These are phyloP conservation scores for Chymomyza costata DNA, from an alignment of 1,140 invertebrate genomes.

Conservation along the genomic window DNA sequence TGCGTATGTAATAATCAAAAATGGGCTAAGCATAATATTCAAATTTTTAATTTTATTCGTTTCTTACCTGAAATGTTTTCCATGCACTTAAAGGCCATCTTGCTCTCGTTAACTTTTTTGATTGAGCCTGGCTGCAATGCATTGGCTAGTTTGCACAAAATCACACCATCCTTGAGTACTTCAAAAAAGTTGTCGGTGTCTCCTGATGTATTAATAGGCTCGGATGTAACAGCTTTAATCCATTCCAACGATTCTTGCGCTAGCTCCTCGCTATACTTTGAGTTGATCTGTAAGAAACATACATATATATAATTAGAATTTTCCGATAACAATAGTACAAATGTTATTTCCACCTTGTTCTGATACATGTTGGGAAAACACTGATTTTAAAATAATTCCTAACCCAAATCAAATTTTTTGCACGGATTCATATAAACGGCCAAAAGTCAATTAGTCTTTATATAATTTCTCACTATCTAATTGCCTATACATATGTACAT, in stretches of 20 bases:
- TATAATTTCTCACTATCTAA: no score
- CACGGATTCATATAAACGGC: no score
- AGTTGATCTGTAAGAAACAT: conserved; percentile 86
- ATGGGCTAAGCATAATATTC: background rate
- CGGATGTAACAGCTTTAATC: conserved; percentile 89
- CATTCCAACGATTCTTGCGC: conserved; percentile 93
- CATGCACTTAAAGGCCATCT: conserved; percentile 98
- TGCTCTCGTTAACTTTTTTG: conserved; percentile 90
- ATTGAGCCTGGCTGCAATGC: conserved; percentile 85
- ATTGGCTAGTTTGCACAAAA: conserved; percentile 92
- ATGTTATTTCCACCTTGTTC: conserved; percentile 46
- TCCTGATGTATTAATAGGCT: conserved; percentile 87
- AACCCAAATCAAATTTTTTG: no score
- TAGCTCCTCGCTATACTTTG: conserved; percentile 95
- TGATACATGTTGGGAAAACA: conserved; percentile 53
- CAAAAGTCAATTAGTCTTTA: no score
- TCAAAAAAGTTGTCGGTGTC: conserved; percentile 95
- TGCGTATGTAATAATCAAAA: conserved; percentile 8
- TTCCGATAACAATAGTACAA: no score
- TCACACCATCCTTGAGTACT: conserved; percentile 88
- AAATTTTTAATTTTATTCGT: background rate
- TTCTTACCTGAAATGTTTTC: conserved; percentile 91
- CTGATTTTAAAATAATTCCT: no score
- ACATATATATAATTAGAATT: background rate
- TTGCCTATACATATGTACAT: no score